Percentiles rank a stretch among this genome's conserved stretches.
phyloP scores from a whole-genome alignment of 2,888 invertebrate genomes.

The Thymelicus acteon region DNA sequence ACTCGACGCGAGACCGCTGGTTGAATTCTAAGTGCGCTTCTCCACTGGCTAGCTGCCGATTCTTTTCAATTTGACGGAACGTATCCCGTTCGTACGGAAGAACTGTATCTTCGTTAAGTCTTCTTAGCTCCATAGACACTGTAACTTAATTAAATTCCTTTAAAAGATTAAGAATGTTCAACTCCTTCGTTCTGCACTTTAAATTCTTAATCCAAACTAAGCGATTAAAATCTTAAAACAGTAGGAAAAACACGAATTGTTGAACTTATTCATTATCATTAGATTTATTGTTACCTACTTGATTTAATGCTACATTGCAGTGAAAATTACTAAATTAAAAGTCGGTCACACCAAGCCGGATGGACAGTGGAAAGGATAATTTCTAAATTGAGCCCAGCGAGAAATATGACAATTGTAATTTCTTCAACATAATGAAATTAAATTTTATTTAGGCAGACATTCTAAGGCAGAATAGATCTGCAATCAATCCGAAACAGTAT shows the following conservation, averaged over 20 bases:
- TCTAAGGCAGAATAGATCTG: not conserved
- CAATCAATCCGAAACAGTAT: slow-evolving; percentile 20
- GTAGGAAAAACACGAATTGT: not conserved
- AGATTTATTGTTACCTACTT: not conserved
- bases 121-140: slow-evolving; percentile 27
- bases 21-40: slow-evolving; percentile 79
- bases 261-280: not conserved
- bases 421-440: not conserved
- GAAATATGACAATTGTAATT: no score
- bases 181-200: slow-evolving; percentile 16
- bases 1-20: slow-evolving; percentile 73
- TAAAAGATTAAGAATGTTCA: slow-evolving; percentile 32
- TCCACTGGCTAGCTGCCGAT: slow-evolving; percentile 68
- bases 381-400: no score
- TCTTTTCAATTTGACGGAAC: slow-evolving; percentile 63
- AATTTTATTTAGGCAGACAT: slow-evolving; percentile 15
- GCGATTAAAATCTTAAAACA: not conserved
- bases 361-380: no score
- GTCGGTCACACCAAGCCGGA: no score
- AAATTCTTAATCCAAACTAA: slow-evolving; percentile 18
- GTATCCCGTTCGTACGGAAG: slow-evolving; percentile 35
- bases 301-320: no score
- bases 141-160: slow-evolving; percentile 37
- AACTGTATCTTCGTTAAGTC: slow-evolving; percentile 36
- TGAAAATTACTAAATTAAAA: no score